phyloP scores from a whole-genome alignment of 2,113 vertebrate species.

The Labeo rohita region DNA sequence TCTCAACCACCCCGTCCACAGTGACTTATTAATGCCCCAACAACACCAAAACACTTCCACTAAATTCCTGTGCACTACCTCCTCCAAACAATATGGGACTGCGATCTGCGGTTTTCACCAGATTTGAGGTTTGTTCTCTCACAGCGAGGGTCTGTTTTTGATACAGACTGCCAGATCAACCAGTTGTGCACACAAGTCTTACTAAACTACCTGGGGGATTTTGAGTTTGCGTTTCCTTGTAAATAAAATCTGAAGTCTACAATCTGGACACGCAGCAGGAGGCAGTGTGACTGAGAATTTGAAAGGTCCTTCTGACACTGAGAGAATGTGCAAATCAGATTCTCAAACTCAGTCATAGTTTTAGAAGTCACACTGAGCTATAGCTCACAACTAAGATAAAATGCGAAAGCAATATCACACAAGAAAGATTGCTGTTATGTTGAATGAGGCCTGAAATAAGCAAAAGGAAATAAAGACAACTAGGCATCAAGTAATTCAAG shows the following conservation, averaged over 20 bases:
- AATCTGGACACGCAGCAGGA: conserved; percentile 29
- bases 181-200: conserved; percentile 16
- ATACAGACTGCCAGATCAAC: conserved; percentile 3
- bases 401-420: neutral
- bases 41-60: neutral
- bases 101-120: neutral
- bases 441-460: neutral
- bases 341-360: conserved; percentile 10
- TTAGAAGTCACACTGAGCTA: conserved; percentile 22
- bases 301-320: conserved; percentile 39
- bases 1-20: conserved; percentile 8
- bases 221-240: neutral
- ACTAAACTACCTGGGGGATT: neutral
- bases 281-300: conserved; percentile 36
- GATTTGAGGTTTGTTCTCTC: neutral
- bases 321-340: conserved; percentile 30
- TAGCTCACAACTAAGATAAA: neutral
- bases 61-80: neutral
- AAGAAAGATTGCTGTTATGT: neutral
- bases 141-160: conserved; percentile 17
- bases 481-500: neutral
- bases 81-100: neutral
- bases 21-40: conserved; percentile 14
- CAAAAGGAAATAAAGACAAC: neutral
- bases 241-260: conserved; percentile 20